Conservation (phyloP, 2,888 invertebrate species). For the Podabrus alpinus region DNA sequence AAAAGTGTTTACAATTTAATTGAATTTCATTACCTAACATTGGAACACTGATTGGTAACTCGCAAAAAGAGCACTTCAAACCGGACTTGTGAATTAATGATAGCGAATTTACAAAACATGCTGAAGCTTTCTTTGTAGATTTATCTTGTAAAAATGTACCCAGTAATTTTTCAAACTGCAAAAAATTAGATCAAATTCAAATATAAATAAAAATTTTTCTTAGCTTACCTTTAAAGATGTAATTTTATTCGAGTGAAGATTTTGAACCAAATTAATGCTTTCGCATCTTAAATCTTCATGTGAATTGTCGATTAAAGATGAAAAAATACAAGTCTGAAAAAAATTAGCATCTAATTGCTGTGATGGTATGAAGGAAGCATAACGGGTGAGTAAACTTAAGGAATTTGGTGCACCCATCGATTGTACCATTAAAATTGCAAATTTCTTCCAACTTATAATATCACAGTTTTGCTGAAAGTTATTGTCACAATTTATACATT, state of each 20-base stretch:
- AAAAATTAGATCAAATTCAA: conserved; percentile 24
- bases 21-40: conserved; percentile 40
- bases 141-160: conserved; percentile 43
- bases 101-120: background rate
- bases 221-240: conserved; percentile 12
- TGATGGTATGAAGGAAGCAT: conserved; percentile 60
- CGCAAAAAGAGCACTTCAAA: conserved; percentile 44
- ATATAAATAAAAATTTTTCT: conserved; percentile 1
- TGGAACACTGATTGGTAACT: conserved; percentile 43
- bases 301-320: conserved; percentile 54
- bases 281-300: conserved; percentile 10
- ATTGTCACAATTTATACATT: conserved; percentile 65
- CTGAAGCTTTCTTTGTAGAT: conserved; percentile 33
- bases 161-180: conserved; percentile 46
- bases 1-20: conserved; percentile 46
- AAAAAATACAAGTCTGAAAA: conserved; percentile 62
- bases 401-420: conserved; percentile 64
- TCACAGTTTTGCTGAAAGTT: conserved; percentile 52
- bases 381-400: conserved; percentile 61
- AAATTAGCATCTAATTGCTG: conserved; percentile 66
- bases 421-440: conserved; percentile 64
- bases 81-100: conserved; percentile 6
- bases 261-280: conserved; percentile 22
- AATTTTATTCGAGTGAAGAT: conserved; percentile 20
- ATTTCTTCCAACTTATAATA: conserved; percentile 64